Evolutionary conservation across 2,888 invertebrate genomes (phyloP).

Genomic region (Ganaspis brasiliensis): DNA sequence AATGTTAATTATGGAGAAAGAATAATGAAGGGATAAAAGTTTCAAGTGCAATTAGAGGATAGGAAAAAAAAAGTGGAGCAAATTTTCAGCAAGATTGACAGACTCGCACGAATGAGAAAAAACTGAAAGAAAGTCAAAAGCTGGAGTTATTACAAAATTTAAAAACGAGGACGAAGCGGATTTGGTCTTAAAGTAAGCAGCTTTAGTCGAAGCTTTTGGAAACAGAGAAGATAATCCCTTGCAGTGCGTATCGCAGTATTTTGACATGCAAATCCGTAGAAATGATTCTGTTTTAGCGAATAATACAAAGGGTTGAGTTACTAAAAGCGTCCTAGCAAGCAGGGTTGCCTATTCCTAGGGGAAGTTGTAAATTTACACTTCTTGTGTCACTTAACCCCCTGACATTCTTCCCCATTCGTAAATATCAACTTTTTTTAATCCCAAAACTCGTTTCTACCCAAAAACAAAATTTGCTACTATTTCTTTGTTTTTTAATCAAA

Average conservation of each 20-base stretch:
- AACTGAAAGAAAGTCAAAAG: slow-evolving; percentile 8
- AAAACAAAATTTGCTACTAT: not conserved
- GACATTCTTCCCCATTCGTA: slow-evolving; percentile 1
- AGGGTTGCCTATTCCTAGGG: not conserved
- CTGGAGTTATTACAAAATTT: slow-evolving; percentile 53
- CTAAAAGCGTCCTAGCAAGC: slow-evolving; percentile 31
- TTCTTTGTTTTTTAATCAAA: too few species aligned
- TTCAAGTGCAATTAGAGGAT: not conserved
- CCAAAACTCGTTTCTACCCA: not conserved
- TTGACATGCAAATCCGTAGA: slow-evolving; percentile 52
- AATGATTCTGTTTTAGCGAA: slow-evolving; percentile 45
- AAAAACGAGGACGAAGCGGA: slow-evolving; percentile 45
- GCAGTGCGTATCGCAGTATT: slow-evolving; percentile 35
- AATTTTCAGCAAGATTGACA: slow-evolving; percentile 2
- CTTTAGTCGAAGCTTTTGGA: slow-evolving; percentile 64
- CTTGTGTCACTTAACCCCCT: not conserved
- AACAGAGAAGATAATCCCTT: slow-evolving; percentile 53
- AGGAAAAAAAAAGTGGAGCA: slow-evolving; percentile 1
- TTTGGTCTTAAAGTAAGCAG: slow-evolving; percentile 59
- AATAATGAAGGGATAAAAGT: not conserved
- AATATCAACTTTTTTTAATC: not conserved
- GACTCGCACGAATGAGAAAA: not conserved
- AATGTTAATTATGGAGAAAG: slow-evolving; percentile 44
- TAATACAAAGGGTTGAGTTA: slow-evolving; percentile 32
- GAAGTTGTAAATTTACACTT: slow-evolving; percentile 13